Evolutionary conservation across 2,888 invertebrate genomes (phyloP).

Genomic region (Drosophila neonasuta): DNA sequence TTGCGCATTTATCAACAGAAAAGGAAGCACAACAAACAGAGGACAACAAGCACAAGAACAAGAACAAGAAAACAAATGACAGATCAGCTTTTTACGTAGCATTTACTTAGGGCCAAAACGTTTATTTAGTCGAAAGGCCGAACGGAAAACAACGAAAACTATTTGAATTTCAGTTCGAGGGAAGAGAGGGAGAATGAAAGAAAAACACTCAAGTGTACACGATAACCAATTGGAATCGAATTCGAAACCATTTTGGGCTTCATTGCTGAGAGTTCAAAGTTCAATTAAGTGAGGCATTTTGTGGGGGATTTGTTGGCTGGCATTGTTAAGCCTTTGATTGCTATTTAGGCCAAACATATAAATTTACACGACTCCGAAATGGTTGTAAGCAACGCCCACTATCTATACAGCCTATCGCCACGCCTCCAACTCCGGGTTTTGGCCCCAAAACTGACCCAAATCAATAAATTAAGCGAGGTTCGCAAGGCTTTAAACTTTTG

Average conservation of each 20-base stretch:
- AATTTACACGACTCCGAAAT: slow-evolving; percentile 52
- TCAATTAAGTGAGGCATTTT: slow-evolving; percentile 68
- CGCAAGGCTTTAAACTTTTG: slow-evolving; percentile 42
- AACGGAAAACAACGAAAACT: slow-evolving; percentile 44
- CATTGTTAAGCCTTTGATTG: slow-evolving; percentile 68
- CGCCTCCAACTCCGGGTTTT: neutral
- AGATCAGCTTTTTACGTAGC: slow-evolving; percentile 50
- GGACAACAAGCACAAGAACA: slow-evolving; percentile 13
- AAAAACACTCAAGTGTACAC: slow-evolving; percentile 43
- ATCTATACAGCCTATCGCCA: slow-evolving; percentile 10
- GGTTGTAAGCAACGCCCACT: slow-evolving; percentile 29
- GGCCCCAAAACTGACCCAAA: slow-evolving; percentile 35
- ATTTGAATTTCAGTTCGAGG: slow-evolving; percentile 55
- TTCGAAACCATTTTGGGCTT: slow-evolving; percentile 25
- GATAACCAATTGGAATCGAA: slow-evolving; percentile 24
- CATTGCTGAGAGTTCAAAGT: slow-evolving; percentile 60
- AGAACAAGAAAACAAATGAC: slow-evolving; percentile 43
- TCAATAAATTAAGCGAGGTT: slow-evolving; percentile 65
- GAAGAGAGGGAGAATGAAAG: neutral
- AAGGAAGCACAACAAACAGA: slow-evolving; percentile 24
- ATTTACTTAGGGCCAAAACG: slow-evolving; percentile 36
- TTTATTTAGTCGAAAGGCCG: slow-evolving; percentile 44
- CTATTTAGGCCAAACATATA: slow-evolving; percentile 71
- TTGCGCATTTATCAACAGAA: slow-evolving; percentile 67
- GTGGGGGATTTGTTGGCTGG: slow-evolving; percentile 15